A percentile compares a stretch with the other conserved stretches of the same genome.
phyloP scores from a whole-genome alignment of 2,113 vertebrate genomes.

The Oncorhynchus kisutch region DNA sequence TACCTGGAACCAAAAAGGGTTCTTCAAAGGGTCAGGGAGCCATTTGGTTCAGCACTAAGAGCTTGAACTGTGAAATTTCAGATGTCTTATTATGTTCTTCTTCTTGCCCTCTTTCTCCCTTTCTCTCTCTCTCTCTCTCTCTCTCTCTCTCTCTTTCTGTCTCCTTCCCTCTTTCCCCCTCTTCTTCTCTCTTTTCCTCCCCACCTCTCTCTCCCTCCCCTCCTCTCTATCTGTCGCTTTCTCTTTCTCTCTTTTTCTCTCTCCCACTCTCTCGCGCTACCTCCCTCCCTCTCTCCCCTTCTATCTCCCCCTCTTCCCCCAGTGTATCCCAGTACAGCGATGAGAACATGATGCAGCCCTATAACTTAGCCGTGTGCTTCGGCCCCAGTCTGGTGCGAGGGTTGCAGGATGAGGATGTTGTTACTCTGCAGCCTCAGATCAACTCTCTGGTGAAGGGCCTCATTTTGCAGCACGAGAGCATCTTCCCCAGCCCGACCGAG shows the following conservation, averaged over 20 bases:
- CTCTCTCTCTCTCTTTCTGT: neutral
- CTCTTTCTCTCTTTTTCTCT: no score
- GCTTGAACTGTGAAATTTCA: no score
- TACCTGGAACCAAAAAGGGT: no score
- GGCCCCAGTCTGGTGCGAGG: conserved; percentile 80
- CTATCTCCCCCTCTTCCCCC: neutral
- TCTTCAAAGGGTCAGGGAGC: no score
- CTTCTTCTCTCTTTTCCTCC: neutral
- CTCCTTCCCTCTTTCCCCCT: neutral
- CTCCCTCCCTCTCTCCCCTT: neutral
- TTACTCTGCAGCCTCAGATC: conserved; percentile 80
- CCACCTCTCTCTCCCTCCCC: no score
- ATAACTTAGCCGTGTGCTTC: conserved; percentile 87
- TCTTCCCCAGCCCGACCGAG: conserved; percentile 75
- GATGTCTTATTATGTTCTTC: neutral
- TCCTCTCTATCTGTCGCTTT: no score
- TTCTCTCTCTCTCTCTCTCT: no score
- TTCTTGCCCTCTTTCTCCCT: no score
- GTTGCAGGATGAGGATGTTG: conserved; percentile 69
- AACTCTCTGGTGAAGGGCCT: conserved; percentile 83
- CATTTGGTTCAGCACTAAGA: no score
- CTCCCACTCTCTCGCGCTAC: neutral
- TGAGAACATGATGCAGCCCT: conserved; percentile 90
- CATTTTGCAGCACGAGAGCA: conserved; percentile 76
- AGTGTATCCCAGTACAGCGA: conserved; percentile 86